Evolutionary conservation across 2,888 invertebrate species (phyloP).

Genomic region (Troides aeacus): DNA sequence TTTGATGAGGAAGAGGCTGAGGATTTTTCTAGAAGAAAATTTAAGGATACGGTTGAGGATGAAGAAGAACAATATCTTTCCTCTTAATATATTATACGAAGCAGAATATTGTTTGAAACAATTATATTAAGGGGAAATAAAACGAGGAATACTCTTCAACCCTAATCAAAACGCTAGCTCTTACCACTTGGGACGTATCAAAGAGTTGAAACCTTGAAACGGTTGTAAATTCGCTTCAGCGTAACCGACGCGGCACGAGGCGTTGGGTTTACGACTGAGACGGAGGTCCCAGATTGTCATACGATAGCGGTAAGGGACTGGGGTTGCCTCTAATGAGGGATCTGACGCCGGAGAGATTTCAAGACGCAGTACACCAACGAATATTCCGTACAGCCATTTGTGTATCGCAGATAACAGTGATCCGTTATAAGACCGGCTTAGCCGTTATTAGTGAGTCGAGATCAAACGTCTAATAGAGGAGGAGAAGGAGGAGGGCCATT

Average conservation of each 20-base stretch:
- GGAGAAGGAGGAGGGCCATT: neutral
- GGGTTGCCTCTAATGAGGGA: slow-evolving; percentile 56
- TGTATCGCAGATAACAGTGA: slow-evolving; percentile 27
- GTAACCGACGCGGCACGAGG: slow-evolving; percentile 10
- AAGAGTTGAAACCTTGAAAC: too few relatives aligned
- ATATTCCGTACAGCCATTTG: slow-evolving; percentile 22
- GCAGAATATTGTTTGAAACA: too few relatives aligned
- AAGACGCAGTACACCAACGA: slow-evolving; percentile 16
- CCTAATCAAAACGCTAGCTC: too few relatives aligned
- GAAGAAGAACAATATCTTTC: too few relatives aligned
- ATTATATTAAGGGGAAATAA: too few relatives aligned
- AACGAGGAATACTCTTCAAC: too few relatives aligned
- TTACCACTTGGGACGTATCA: too few relatives aligned
- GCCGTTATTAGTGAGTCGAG: slow-evolving; percentile 26
- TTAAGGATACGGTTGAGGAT: too few relatives aligned
- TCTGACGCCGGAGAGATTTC: slow-evolving; percentile 38
- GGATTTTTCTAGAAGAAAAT: too few relatives aligned
- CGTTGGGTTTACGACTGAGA: slow-evolving; percentile 44
- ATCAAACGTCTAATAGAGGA: slow-evolving; percentile 26
- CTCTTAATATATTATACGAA: too few relatives aligned
- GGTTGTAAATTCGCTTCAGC: slow-evolving; percentile 10
- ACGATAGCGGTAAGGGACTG: slow-evolving; percentile 49
- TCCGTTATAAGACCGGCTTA: slow-evolving; percentile 27
- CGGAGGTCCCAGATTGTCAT: slow-evolving; percentile 51
- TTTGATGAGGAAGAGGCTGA: too few relatives aligned